A percentile compares a stretch with the other conserved stretches of the same genome.
Evolutionary conservation across 2,113 vertebrate genomes (phyloP).

Genomic region (Pithys albifrons): DNA sequence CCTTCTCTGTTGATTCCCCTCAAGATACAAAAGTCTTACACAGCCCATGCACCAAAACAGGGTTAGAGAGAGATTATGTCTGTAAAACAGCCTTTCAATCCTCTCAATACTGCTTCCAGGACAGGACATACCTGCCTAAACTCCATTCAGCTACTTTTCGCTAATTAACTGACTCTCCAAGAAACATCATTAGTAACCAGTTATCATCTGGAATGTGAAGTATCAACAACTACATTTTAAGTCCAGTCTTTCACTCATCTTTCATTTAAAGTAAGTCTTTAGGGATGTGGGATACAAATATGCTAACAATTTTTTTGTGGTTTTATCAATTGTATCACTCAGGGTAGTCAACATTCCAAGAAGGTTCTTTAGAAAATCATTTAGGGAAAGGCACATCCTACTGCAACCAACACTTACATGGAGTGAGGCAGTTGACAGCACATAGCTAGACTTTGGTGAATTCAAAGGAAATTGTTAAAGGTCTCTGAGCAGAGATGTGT

Average conservation of each 20-base stretch:
- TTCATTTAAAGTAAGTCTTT: background rate
- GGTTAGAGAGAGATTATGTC: background rate
- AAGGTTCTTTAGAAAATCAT: background rate
- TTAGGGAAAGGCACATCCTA: background rate
- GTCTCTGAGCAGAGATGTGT: background rate
- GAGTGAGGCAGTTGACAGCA: background rate
- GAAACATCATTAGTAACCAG: background rate
- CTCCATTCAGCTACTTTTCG: background rate
- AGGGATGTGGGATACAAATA: background rate
- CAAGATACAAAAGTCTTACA: background rate
- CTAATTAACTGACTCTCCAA: background rate
- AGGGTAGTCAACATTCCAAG: background rate
- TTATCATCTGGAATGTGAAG: background rate
- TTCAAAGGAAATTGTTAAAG: background rate
- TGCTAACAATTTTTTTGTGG: rapidly evolving
- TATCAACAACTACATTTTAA: background rate
- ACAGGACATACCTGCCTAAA: background rate
- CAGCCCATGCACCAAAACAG: background rate
- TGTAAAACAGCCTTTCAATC: background rate
- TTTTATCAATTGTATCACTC: background rate
- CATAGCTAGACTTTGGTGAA: background rate
- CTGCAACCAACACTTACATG: background rate
- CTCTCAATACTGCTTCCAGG: background rate
- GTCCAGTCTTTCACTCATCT: background rate
- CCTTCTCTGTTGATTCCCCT: background rate